Base-by-base conservation (phyloP, 2,113 vertebrate genomes). In the Camelus bactrianus region DNA sequence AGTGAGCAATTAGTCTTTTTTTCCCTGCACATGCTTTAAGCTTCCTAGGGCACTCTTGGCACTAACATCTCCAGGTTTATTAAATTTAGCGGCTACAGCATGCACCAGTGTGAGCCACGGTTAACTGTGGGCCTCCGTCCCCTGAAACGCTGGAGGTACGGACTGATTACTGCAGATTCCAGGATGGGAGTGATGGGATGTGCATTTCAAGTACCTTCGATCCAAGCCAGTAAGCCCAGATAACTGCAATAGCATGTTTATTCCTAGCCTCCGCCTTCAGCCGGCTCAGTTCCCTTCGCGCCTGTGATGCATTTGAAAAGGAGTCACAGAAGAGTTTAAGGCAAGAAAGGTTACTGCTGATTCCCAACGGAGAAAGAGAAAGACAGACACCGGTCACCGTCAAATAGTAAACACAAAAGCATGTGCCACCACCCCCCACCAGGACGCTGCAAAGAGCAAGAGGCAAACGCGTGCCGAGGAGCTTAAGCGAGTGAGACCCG, bases 161-260 rank as follows among this genome's bases (percentile, higher is more conserved):
- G 94, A 38, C 12, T 35, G 87, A 93, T 76, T 64, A 20, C 1
- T 87, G 86, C 56, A 48, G 92, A 93, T 98, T 98, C 98, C 98
- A 28, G 98, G 97, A 98, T 92, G 95, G 97, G 96, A 93, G 96
- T 93, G 97, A 98, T n/a, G 97, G 97, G 98, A 98, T 48, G 94
- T 98, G 98, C 98, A 98, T 98, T 94, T 82, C 94, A 99, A 99
- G 99, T 99, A 99, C 99, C 99, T 99, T 99, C 96, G 99, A 99
- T 99, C 99, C 99, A 99, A 99, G 99, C 99, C 99, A 99, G 99
- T 98, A 99, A 99, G 99, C 99, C 99, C 99, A 99, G 99, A 99
- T 99, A 99, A 99, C 99, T 98, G 99, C 99, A 98, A 99, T 99
- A 98, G 99, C 99, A 97, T 99, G 99, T 99, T 99, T 99, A 99